Conservation (phyloP, 1,140 invertebrate genomes). For the Steinernema khuongi region DNA sequence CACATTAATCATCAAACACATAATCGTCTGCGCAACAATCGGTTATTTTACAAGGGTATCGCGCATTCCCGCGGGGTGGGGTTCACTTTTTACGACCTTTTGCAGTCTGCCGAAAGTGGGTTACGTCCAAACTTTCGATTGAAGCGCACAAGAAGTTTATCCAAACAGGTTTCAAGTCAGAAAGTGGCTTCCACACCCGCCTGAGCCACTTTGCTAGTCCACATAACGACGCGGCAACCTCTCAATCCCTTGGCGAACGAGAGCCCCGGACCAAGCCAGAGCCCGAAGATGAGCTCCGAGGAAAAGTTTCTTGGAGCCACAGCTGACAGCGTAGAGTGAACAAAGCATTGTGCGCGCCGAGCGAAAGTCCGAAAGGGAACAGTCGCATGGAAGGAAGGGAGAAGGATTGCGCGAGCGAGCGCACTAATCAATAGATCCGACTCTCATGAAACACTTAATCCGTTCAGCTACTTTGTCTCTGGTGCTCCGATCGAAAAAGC, state of each 20-base stretch:
- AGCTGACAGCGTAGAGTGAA: constrained; percentile 6
- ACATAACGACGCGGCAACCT: too few species aligned
- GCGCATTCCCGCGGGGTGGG: background rate
- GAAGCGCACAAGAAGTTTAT: too few species aligned
- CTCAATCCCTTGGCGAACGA: too few species aligned
- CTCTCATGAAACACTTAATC: background rate
- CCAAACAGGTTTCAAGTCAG: too few species aligned
- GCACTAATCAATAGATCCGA: constrained; percentile 11
- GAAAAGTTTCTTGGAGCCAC: too few species aligned
- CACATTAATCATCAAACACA: background rate
- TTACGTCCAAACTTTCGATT: background rate
- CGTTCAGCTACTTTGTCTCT: constrained; percentile 7
- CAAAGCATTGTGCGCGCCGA: constrained; percentile 14
- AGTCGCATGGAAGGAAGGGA: constrained; percentile 1
- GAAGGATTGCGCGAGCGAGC: constrained; percentile 13
- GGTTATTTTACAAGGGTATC: background rate
- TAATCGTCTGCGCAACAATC: background rate
- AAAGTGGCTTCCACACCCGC: background rate
- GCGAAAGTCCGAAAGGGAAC: constrained; percentile 2
- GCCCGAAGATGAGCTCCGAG: too few species aligned
- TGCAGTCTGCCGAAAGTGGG: background rate
- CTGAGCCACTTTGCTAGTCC: too few species aligned
- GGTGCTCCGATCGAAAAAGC: background rate
- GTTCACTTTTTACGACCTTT: background rate
- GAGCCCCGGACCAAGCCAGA: too few species aligned